Evolutionary conservation across 2,888 invertebrate genomes (phyloP).

Genomic region (Mylabris sibirica): DNA sequence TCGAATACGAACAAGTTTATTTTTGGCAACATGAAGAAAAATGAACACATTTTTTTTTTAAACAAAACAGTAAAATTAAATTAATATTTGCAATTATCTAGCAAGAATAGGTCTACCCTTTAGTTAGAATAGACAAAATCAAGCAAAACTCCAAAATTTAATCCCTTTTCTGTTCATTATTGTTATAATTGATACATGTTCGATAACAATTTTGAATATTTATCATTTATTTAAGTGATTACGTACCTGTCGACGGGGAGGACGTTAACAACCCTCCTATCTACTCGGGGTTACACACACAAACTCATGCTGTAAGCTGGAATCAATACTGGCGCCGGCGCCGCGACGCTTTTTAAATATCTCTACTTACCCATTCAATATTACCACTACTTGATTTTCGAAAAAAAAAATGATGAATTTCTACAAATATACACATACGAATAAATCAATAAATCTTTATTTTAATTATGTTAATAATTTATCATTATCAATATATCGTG

Average conservation of each 20-base stretch:
- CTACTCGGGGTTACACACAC: conserved; percentile 52
- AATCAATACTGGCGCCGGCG: conserved; percentile 60
- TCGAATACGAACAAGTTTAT: too few relatives aligned
- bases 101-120: too few relatives aligned
- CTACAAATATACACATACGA: background rate
- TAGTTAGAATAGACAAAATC: too few relatives aligned
- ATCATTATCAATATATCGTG: conserved; percentile 54
- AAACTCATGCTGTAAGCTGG: conserved; percentile 51
- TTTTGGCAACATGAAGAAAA: too few relatives aligned
- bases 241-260: conserved; percentile 54
- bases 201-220: background rate
- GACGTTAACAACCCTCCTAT: conserved; percentile 51
- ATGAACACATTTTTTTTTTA: too few relatives aligned
- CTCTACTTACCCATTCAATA: background rate
- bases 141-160: too few relatives aligned
- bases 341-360: conserved; percentile 31
- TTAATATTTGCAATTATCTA: too few relatives aligned
- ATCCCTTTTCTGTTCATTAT: too few relatives aligned
- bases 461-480: conserved; percentile 32
- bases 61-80: too few relatives aligned
- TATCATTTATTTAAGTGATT: conserved; percentile 23
- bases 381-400: conserved; percentile 13
- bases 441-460: background rate
- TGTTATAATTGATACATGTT: background rate
- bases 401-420: background rate